Percentiles rank a stretch among this genome's conserved stretches.
Conservation (phyloP, 2,797 vertebrate genomes). For the Cheirogaleus major region DNA sequence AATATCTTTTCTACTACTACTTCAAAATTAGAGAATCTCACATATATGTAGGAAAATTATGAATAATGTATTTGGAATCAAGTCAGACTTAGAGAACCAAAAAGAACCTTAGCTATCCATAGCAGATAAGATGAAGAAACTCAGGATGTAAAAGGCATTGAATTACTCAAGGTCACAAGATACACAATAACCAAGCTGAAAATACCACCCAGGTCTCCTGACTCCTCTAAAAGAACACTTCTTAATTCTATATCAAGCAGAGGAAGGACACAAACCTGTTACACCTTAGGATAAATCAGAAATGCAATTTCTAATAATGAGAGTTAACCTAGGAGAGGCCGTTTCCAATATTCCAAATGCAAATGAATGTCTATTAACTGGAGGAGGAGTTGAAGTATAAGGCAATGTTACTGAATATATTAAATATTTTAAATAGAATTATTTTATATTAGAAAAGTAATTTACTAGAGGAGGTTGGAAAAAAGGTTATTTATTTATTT, state of each 20-base stretch:
- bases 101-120: background rate
- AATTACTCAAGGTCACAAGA: conserved; percentile 2
- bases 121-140: conserved; percentile 12
- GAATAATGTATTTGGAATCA: conserved; percentile 21
- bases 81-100: conserved; percentile 7
- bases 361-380: conserved; percentile 6
- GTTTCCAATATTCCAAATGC: background rate
- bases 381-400: background rate
- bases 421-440: conserved; percentile 6
- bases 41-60: background rate
- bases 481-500: too few relatives aligned
- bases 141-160: background rate
- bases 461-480: background rate
- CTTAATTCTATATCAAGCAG: background rate
- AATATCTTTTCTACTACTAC: background rate
- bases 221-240: background rate
- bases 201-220: background rate
- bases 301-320: conserved; percentile 9
- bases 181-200: background rate
- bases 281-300: conserved; percentile 10
- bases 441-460: conserved; percentile 16
- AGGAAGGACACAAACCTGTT: background rate
- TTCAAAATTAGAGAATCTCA: background rate
- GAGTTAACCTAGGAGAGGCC: background rate
- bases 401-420: background rate